Base-by-base conservation (phyloP, 2,113 vertebrate genomes). In the Paracyprichromis sp. region DNA sequence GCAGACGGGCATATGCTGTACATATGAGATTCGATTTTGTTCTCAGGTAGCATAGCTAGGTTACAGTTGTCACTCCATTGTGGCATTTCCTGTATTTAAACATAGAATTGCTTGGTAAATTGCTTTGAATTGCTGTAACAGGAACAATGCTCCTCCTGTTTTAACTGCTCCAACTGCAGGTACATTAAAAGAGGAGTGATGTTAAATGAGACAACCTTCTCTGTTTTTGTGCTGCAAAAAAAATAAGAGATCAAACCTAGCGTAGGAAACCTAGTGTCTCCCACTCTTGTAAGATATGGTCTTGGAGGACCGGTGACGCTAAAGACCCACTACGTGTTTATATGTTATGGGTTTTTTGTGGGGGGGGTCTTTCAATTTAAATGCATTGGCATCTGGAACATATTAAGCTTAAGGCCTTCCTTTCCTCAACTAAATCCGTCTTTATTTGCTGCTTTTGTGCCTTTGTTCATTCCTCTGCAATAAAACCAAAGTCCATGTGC, bases 401-500 rank as follows among this genome's bases (percentile, higher is more conserved):
- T 16, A 31, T 73, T 31, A 19, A 24, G 43, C 26, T 19, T 47
- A 47, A 16, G 3, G 8, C 59, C 10, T 2, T 78, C 59, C 10
- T 2, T 78, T 52, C 66, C 50, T 73, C 21, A 19, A 53, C 82
- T 31, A 11, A 16, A 61, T 82, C 80, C 43, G 17, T 17, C 26
- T 66, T 54, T 82, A 66, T 89, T 86, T 88, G 73, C 10, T 71
- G 47, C 84, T 63, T 83, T 50, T 31, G 29, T 54, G 56, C 69
- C 47, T 88, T 88, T 92, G 83, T 93, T 89, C 85, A 71, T 88
- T 73, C 59, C 66, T 53, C 34, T 8, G 53, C 82, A 79, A 86
- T 94, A 91, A 94, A 94, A 93, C 81, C 84, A 93, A 92, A 95
- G 90, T 90, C 88, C 88, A 73, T 45, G 21, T 38, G 85, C 61